Percentiles rank a stretch among this genome's conserved stretches.
These are phyloP conservation scores for Temnothorax longispinosus DNA, from an alignment of 1,140 invertebrate genomes.

Conservation along the genomic window DNA sequence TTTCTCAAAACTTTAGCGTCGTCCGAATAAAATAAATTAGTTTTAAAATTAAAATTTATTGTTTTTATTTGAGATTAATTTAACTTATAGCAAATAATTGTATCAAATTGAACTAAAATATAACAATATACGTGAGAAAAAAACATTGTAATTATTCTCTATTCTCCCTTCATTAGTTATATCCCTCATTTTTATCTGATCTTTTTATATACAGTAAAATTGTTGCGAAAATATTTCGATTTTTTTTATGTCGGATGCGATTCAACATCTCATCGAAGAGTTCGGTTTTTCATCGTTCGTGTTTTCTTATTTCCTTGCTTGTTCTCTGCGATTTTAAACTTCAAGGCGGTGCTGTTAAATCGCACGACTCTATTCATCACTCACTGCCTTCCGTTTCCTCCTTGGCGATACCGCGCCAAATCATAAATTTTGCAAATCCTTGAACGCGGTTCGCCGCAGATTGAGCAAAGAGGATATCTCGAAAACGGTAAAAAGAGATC, in stretches of 20 bases:
- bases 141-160: background rate
- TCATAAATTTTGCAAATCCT: constrained; percentile 60
- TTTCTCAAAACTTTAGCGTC: background rate
- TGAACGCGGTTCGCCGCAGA: constrained; percentile 53
- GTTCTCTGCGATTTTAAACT: constrained; percentile 56
- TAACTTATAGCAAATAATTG: background rate
- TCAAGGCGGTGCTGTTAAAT: constrained; percentile 54
- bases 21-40: background rate
- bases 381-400: constrained; percentile 59
- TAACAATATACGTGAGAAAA: background rate
- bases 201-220: background rate
- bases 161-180: background rate
- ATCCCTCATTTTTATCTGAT: background rate
- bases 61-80: background rate
- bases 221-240: background rate
- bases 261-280: background rate
- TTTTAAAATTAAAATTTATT: background rate
- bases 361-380: constrained; percentile 58
- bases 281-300: constrained; percentile 27
- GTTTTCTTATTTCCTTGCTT: constrained; percentile 45
- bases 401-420: constrained; percentile 50
- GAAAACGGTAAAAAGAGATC: constrained; percentile 40
- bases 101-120: background rate
- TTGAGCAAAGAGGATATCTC: constrained; percentile 43
- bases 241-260: constrained; percentile 27